Evolutionary conservation across 1,140 invertebrate genomes (phyloP), one percentile per base, ranked within the genome.

Genomic region (Procambarus clarkii): DNA sequence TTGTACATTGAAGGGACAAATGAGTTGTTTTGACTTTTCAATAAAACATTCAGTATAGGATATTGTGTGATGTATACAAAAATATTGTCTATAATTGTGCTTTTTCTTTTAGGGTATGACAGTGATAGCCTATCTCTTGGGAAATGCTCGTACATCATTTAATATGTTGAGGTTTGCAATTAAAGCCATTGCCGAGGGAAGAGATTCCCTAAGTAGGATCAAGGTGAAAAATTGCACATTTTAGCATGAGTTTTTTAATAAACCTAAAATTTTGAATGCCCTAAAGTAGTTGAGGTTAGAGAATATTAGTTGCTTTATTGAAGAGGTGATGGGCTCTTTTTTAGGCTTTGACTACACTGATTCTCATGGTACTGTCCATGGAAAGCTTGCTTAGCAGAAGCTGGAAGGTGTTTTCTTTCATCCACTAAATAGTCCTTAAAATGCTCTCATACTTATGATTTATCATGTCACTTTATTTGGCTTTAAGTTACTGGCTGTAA

Each of bases 311-410:
- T 79, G 69, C 24, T 34, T 48, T 48, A 79, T 46, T 48, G n/a
- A 79, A 48, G 44, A n/a, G 24, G 18, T 60, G 44, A 64, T 71
- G 13, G 18, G 58, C 80, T 86, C n/a, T 87, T 4, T 92, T 84
- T 74, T 90, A 92, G 94, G 94, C 94, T 4, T 95, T 94, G 92
- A 94, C 94, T 7, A 91, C 94, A 45, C 90, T 95, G 45, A 92
- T 94, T n/a, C 92, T 94, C 44, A 92, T 94, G 81, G 94, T 94
- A 90, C 91, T 93, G 94, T 94, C 93, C 92, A 94, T 50, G 94
- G 94, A 83, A 93, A 92, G 34, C 92, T 94, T 1, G 93, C 93
- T 82, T 93, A 58, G 15, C 54, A 9, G 54, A 58, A 9, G 15
- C 15, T 58, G 15, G 15, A 15, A 9, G 54, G 15, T 15, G 15